Base-by-base conservation (phyloP, 2,113 vertebrate genomes). In the Prunella fulvescens region DNA sequence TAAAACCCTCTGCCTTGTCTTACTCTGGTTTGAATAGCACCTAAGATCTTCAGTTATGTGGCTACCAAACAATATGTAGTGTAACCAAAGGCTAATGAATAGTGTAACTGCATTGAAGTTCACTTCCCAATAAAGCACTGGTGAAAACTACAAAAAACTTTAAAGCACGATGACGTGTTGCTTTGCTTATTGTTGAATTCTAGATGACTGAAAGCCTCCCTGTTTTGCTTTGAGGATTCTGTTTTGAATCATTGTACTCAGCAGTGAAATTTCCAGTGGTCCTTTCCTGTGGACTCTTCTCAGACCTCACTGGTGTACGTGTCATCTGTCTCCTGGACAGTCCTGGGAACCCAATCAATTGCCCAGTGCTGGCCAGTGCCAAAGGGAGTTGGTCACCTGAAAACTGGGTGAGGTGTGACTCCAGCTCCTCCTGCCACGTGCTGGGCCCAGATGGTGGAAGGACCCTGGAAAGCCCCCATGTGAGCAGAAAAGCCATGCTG, bases 401-500 rank as follows among this genome's bases (percentile, higher is more conserved):
- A 65, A 74, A 12, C 19, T 10, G 50, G 12, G 9, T 56, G 28
- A 47, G 11, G 26, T 0, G 1, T 1, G 1, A 16, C 60, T 28
- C 31, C 28, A 39, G 58, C 28, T 23, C 28, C 28, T 54, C 33
- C 3, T 54, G 48, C 28, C 1, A 0, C 28, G 50, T 54, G 40
- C 42, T 9, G 5, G 28, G 4, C 14, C 4, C n/a, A 56, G 19
- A n/a, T 0, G 1, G 23, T 47, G n/a, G n/a, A 54, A 64, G 48
- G 48, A 47, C 8, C 18, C 14, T 9, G 12, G 57, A 8, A 1
- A 18, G 33, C 2, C 22, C 17, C 39, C 2, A 3, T 37, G 14
- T 14, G n/a, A n/a, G n/a, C 0, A 0, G 29, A 19, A 74, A 40
- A 65, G 48, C 42, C 19, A 19, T 0, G 0, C 29, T 29, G 3